Base-by-base conservation (phyloP, 2,888 invertebrate species). In the Scrobipalpa atriplicella region DNA sequence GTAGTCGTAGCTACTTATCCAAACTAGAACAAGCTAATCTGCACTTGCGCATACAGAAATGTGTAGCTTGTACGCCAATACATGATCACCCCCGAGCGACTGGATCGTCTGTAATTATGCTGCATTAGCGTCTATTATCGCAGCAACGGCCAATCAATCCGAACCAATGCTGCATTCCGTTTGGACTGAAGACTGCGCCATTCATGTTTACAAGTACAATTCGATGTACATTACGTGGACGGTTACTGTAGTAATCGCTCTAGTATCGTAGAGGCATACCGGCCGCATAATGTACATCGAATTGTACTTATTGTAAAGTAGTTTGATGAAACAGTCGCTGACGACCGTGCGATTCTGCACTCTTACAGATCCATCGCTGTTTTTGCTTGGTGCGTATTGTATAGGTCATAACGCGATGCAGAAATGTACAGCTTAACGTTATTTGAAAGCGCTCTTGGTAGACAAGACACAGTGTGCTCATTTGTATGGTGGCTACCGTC, bases 141-240 rank as follows among this genome's bases (percentile, higher is more conserved):
- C 75, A 74, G 79, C 79, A 73, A 71, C 75, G 68, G 70, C 76
- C 81, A 80, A 85, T 87, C 83, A 84, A 85, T 85, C 83, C 84
- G 83, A 86, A 82, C 84, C 83, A 84, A 83, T 86, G 83, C 78
- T 80, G 79, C 85, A 83, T 86, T 83, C 78, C 80, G 78, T 85
- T 84, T 84, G 81, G 79, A 78, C 78, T 81, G 80, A 82, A 77
- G 78, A 77, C 78, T 70, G 72, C 66, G 66, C 73, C 71, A 73
- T 73, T 67, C 47, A 29, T 29, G 5, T 29, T 29, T 29, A 29
- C 29, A 29, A 29, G 29, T 29, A 29, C 5, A 29, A 5, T 29
- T 29, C 29, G 29, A 29, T 29, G 29, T 29, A 5, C 29, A 29
- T 29, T 29, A 5, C 29, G 29, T 29, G 29, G 5, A 5, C 29